phyloP scores from a whole-genome alignment of 2,113 vertebrate genomes.

The Dasypus novemcinctus region DNA sequence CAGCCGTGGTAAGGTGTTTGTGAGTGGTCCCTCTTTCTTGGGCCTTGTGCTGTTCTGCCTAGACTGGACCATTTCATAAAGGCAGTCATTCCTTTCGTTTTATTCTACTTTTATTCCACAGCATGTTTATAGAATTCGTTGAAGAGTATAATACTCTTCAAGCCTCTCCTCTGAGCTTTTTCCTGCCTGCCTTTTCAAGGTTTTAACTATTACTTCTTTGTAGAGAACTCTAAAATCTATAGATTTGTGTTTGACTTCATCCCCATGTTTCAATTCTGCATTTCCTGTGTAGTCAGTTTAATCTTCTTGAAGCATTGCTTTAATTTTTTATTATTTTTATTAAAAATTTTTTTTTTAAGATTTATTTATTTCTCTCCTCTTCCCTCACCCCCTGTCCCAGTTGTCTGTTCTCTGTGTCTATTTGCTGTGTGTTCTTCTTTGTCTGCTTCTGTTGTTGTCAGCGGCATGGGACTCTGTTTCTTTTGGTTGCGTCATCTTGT shows the following conservation, averaged over 20 bases:
- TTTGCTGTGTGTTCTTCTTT: too few species aligned
- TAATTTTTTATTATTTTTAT: not conserved
- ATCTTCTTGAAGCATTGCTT: not conserved
- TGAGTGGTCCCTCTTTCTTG: not conserved
- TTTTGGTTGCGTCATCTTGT: too few species aligned
- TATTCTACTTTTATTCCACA: not conserved
- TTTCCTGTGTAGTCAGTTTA: not conserved
- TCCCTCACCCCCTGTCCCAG: too few species aligned
- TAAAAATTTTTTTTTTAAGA: too few species aligned
- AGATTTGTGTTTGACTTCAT: not conserved
- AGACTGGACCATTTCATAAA: not conserved
- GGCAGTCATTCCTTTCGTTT: not conserved
- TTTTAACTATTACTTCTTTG: not conserved
- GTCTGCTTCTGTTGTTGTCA: too few species aligned
- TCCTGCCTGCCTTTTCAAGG: not conserved
- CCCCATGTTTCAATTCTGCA: not conserved
- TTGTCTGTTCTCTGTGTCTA: too few species aligned
- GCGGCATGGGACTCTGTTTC: too few species aligned
- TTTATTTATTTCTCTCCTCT: too few species aligned
- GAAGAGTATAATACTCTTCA: not conserved
- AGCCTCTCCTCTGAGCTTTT: not conserved
- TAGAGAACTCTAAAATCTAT: not conserved
- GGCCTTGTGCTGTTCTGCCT: not conserved
- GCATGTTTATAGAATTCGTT: not conserved
- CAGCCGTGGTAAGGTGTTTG: not conserved